Evolutionary conservation across 2,888 invertebrate species (phyloP), one percentile per base, ranked within the genome.

Genomic region (Dexiosoma caninum): DNA sequence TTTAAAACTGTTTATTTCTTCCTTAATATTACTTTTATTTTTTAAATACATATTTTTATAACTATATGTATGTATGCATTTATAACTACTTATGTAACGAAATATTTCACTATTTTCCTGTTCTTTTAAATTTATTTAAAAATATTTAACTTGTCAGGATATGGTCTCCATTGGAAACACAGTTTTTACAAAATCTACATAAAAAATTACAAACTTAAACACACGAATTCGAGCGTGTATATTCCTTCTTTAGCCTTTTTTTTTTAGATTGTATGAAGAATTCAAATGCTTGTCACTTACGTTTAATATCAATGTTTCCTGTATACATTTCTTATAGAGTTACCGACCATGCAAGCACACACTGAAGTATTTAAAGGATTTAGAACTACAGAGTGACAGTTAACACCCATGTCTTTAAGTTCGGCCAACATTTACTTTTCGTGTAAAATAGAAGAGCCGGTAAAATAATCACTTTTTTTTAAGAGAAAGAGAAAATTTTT

Each of bases 241-340:
- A 51, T 27, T 51, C 14, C 19, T 21, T 19, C 44, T 10, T 12
- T 9, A 44, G 7, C 16, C 6, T 44, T 19, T 8, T 3, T 14
- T 19, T 23, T 46, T n/a, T n/a, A n/a, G n/a, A 49, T 35, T 49
- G 55, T 70, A 40, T 55, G 46, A 62, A 70, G 76, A 77, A 77
- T 62, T 55, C 46, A 46, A 62, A 77, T 70, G 62, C 77, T 21
- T 77, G 77, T 57, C 49, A 64, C 70, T 64, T 64, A 64, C 70
- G 57, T 57, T 40, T 12, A 64, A 64, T 71, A 66, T 57, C 42
- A 42, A 40, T 70, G 70, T 49, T 42, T 77, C 49, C 70, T 64
- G 40, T 16, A 40, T 21, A 59, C 66, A 49, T 40, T 10, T 44
- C 55, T 57, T 57, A 9, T 23, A 27, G 4, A 46, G 10, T 21